Conservation (phyloP, 1,140 invertebrate genomes). For the Archivesica marissinica region DNA sequence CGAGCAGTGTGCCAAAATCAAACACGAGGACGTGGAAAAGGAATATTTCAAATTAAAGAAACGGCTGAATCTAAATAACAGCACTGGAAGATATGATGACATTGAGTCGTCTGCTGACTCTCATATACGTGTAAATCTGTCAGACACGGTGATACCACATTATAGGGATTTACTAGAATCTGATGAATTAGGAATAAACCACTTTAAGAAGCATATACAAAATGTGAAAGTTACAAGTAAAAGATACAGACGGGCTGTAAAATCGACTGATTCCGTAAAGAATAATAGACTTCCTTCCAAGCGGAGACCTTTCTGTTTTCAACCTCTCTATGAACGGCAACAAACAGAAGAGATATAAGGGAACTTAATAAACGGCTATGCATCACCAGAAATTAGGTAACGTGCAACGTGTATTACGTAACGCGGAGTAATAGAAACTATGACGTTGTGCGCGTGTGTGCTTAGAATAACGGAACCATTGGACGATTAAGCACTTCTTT, state of each 20-base stretch:
- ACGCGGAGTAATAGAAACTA: too few species aligned
- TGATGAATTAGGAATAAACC: constrained; percentile 40
- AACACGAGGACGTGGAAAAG: constrained; percentile 31
- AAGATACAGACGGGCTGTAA: background rate
- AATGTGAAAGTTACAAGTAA: constrained; percentile 32
- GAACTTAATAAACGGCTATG: too few species aligned
- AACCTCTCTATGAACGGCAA: constrained; percentile 3
- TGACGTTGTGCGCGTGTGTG: too few species aligned
- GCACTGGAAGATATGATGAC: background rate
- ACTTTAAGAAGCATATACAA: constrained; percentile 37
- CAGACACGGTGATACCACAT: background rate
- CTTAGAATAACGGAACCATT: too few species aligned
- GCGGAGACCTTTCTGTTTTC: background rate
- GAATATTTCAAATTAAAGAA: constrained; percentile 45
- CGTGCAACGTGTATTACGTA: too few species aligned
- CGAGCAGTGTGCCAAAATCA: background rate
- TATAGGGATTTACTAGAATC: constrained; percentile 11
- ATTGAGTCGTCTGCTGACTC: background rate
- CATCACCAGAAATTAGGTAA: too few species aligned
- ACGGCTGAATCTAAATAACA: background rate
- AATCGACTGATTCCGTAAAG: background rate
- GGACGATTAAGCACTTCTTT: too few species aligned
- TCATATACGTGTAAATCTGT: background rate
- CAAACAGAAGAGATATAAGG: constrained; percentile 5
- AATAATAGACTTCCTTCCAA: background rate